Evolutionary conservation across 2,113 vertebrate species (phyloP).

Genomic region (Panurus biarmicus): DNA sequence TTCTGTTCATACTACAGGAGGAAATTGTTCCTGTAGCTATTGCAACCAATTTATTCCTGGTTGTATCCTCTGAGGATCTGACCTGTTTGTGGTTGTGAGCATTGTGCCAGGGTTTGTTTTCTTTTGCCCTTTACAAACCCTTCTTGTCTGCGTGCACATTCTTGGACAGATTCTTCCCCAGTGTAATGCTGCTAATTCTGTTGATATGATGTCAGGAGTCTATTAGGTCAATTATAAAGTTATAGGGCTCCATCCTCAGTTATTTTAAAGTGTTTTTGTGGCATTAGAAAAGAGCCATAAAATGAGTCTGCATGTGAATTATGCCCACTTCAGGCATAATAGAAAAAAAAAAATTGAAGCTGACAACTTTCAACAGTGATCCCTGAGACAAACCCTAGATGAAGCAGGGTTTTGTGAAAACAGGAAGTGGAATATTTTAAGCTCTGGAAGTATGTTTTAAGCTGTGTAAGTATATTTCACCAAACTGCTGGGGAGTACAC

Average conservation of each 20-base stretch:
- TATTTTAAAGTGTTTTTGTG: conserved; percentile 2
- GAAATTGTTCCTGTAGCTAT: neutral
- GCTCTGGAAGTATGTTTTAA: neutral
- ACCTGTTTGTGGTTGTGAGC: conserved; percentile 12
- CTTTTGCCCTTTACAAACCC: conserved; percentile 13
- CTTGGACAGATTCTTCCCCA: conserved; percentile 28
- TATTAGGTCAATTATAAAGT: conserved; percentile 22
- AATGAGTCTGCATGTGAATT: neutral
- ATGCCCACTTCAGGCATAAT: neutral
- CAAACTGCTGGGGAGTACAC: neutral
- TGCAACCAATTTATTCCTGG: neutral
- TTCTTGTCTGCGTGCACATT: neutral
- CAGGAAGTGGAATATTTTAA: conserved; percentile 9
- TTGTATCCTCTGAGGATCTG: conserved; percentile 8
- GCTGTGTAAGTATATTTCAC: neutral
- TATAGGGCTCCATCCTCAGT: neutral
- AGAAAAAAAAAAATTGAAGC: neutral
- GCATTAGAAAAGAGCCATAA: neutral
- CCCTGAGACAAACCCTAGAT: neutral
- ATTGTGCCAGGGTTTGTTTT: conserved; percentile 18
- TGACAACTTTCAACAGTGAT: neutral
- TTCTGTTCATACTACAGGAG: neutral
- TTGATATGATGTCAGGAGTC: conserved; percentile 32
- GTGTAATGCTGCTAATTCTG: conserved; percentile 42
- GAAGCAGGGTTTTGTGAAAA: neutral